These are phyloP conservation scores for Xiphophorus hellerii DNA, from an alignment of 2,113 vertebrate species.

Conservation along the genomic window DNA sequence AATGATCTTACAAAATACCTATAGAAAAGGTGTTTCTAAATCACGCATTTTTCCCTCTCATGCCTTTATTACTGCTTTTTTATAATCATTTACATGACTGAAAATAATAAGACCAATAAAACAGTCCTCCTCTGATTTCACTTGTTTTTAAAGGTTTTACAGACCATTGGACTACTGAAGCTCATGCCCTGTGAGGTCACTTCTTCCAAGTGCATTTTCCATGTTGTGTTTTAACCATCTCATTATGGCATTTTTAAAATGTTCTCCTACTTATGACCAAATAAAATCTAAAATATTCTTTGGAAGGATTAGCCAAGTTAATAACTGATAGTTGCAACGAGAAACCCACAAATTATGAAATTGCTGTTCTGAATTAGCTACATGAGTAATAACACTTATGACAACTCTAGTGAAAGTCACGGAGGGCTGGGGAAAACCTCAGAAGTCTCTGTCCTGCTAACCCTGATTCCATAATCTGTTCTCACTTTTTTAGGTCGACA, in stretches of 20 bases:
- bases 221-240: not conserved
- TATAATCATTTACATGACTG: not conserved
- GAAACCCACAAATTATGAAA: not conserved
- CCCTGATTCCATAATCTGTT: slow-evolving; percentile 33
- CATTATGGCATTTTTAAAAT: not conserved
- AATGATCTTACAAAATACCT: not conserved
- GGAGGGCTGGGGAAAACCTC: slow-evolving; percentile 34
- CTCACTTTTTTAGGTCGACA: slow-evolving; percentile 24
- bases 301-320: not conserved
- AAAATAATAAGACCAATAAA: not conserved
- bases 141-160: too few relatives aligned
- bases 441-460: slow-evolving; percentile 47
- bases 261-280: not conserved
- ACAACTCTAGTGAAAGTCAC: slow-evolving; percentile 16
- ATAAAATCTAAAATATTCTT: not conserved
- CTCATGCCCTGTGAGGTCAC: too few relatives aligned
- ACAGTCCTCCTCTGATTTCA: too few relatives aligned
- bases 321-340: not conserved
- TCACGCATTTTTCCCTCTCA: not conserved
- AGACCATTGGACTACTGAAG: too few relatives aligned
- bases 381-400: not conserved
- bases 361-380: not conserved
- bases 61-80: not conserved
- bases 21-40: not conserved
- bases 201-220: not conserved